phyloP scores from a whole-genome alignment of 1,140 invertebrate species.

The Ectropis grisescens region DNA sequence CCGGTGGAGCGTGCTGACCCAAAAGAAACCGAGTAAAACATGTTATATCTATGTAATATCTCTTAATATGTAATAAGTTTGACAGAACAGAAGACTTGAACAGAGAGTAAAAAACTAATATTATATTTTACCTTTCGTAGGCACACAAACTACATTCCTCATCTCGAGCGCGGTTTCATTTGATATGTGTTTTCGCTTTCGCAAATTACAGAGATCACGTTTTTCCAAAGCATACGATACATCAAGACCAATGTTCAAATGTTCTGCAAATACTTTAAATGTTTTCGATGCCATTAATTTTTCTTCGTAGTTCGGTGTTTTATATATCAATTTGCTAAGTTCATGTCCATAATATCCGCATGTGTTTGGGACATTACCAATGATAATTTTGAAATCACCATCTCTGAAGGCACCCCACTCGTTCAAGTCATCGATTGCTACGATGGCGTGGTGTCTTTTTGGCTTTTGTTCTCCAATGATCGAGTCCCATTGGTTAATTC shows the following conservation, averaged over 20 bases:
- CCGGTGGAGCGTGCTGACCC: too few species aligned
- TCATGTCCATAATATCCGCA: constrained; percentile 16
- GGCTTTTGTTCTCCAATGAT: constrained; percentile 69
- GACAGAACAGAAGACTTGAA: too few species aligned
- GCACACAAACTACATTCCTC: too few species aligned
- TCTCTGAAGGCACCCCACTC: constrained; percentile 24
- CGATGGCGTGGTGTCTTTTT: constrained; percentile 72
- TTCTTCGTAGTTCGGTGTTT: constrained; percentile 11
- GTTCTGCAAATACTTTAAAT: constrained; percentile 19
- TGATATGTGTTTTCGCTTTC: too few species aligned
- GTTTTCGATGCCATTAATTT: constrained; percentile 15
- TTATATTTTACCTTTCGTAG: too few species aligned
- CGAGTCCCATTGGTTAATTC: constrained; percentile 76
- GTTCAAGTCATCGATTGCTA: constrained; percentile 22
- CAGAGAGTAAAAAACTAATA: too few species aligned
- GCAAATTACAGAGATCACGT: too few species aligned
- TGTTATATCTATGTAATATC: too few species aligned
- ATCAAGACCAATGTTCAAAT: constrained; percentile 2
- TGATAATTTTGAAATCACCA: constrained; percentile 28
- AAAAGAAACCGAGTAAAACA: too few species aligned
- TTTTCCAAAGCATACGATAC: too few species aligned
- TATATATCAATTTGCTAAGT: constrained; percentile 1
- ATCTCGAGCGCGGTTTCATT: too few species aligned
- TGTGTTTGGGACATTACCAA: constrained; percentile 16
- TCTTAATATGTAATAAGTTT: too few species aligned